Evolutionary conservation across 2,113 vertebrate genomes (phyloP), one percentile per base, ranked within the genome.

Genomic region (Catagonus wagneri): DNA sequence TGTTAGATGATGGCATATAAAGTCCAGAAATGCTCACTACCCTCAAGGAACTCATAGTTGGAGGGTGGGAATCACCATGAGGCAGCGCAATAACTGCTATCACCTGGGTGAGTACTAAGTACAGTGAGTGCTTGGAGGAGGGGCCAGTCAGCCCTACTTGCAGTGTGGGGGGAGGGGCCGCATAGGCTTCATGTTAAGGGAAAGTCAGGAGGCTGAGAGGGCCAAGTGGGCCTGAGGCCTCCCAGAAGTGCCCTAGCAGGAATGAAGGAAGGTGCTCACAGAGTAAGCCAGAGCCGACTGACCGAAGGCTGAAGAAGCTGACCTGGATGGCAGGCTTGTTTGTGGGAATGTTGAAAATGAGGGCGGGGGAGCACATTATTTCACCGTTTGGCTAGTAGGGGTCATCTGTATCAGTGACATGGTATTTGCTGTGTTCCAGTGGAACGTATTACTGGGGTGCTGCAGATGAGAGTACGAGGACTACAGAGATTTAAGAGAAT

Each of bases 21-120:
- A 92, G 87, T 79, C 22, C 56, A 80, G 66, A 96, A 71, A 66
- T 65, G 60, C 20, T 44, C 34, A 52, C 32, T 96, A 12, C 94
- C 91, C 78, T 96, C 86, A 94, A 78, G 78, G 68, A 69, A 78
- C 85, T 93, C 71, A 22, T 76, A 87, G 66, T 96, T 3, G 54
- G 36, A 94, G 69, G 23, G 44, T 50, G 58, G 56, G 25, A 34
- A 25, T 39, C 16, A 52, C 34, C 3, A 23, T 54, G 69, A 78
- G 71, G 68, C 50, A 39, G 23, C 71, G 8, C 52, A 32, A 36
- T 61, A 94, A 72, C 44, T 80, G 1, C 11, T 8, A 20, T 84
- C 27, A 20, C 44, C 7, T 12, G 54, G 36, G 32, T 61, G 52
- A 93, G 86, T 83, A 32, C 69, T 80, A 50, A n/a, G 71, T 56